phyloP scores from a whole-genome alignment of 2,888 invertebrate genomes.

The Aelia acuminata region DNA sequence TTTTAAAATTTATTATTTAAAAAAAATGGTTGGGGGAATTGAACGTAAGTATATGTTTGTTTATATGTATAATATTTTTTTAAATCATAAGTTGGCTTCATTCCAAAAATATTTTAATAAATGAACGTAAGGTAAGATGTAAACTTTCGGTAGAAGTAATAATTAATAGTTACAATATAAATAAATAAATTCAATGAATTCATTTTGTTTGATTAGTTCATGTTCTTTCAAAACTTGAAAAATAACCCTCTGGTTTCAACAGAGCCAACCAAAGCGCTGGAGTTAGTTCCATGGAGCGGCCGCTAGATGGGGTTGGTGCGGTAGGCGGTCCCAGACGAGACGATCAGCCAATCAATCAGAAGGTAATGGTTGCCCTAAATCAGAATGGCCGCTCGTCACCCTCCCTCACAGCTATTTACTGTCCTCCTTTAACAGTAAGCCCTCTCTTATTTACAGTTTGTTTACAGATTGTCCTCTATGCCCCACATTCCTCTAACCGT shows the following conservation, averaged over 20 bases:
- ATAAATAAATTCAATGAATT: not conserved
- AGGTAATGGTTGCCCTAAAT: conserved; percentile 61
- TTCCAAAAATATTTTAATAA: no score
- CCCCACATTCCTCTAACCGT: conserved; percentile 50
- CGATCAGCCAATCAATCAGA: conserved; percentile 52
- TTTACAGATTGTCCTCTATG: conserved; percentile 33
- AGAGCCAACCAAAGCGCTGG: not conserved
- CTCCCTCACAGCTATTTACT: conserved; percentile 31
- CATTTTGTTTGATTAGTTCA: not conserved
- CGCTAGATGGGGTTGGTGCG: conserved; percentile 34
- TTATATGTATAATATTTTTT: no score
- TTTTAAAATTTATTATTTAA: no score
- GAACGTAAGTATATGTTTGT: no score
- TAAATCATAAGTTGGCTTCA: no score
- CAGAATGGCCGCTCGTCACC: conserved; percentile 56
- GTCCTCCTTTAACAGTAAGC: conserved; percentile 14
- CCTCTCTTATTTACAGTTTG: conserved; percentile 32
- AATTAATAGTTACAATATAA: no score
- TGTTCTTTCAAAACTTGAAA: no score
- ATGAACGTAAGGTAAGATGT: no score
- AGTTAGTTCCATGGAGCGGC: not conserved
- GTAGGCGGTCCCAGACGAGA: conserved; percentile 34
- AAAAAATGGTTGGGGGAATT: no score
- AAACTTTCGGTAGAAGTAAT: no score
- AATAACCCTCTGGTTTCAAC: not conserved